Base-by-base conservation (phyloP, 2,888 invertebrate genomes). In the Nemotelus pantherinus region DNA sequence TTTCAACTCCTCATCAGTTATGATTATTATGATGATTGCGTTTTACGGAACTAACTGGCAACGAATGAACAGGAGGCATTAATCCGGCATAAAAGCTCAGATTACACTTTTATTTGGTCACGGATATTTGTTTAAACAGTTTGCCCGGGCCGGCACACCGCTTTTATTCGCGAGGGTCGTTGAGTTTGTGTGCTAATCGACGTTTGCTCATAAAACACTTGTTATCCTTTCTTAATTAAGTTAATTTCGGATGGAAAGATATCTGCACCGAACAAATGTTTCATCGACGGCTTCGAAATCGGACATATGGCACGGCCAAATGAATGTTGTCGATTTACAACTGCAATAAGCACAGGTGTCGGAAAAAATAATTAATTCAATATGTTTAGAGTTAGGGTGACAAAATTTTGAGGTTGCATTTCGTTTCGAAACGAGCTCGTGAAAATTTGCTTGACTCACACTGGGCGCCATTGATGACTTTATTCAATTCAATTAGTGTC, bases 151-250 rank as follows among this genome's bases (percentile, higher is more conserved):
- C 9, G 57, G 70, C 55, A 53, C 48, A 63, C 63, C 3, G 41
- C 4, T 39, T 63, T 63, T 5, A 3, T 7, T 39, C 4, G 43
- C 41, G 63, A 43, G 45, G 68, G n/a, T 43, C 68, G 47, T 65
- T 44, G 7, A n/a, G 41, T 43, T 7, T 10, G 57, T 57, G 65
- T 41, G 6, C 45, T n/a, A 45, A 64, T 64, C 75, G 50, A 72
- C 60, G 45, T 63, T 75, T 50, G 63, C 57, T 65, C 55, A 39
- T 53, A 75, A 81, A 84, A 81, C 83, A 84, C 82, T 83, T 85
- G 85, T 85, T 85, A 85, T 84, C 85, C 81, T 82, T 81, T 83
- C 85, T 86, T 85, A 86, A 86, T 86, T 86, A 85, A 85, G 83
- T 84, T 85, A 86, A 86, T 86, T 85, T 60, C 7, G 60, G 74